Base-by-base conservation (phyloP, 1,140 invertebrate genomes). In the Monochamus saltuarius region DNA sequence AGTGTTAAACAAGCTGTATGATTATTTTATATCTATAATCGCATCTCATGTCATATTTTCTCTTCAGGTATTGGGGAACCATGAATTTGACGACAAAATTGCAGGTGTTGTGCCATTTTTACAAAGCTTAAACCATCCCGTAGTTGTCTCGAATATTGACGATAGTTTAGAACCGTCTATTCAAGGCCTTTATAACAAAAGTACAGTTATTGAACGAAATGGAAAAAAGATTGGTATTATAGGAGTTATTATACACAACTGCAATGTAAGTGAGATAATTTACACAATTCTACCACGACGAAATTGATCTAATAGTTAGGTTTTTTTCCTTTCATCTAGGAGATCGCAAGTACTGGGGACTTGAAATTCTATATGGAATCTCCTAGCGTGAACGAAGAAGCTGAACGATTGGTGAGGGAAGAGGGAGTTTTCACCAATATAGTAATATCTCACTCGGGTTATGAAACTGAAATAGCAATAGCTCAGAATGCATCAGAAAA, bases 61-160 rank as follows among this genome's bases (percentile, higher is more conserved):
- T n/a, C n/a, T 72, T 38, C 64, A 92, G 91, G 87, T 89, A 0
- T 71, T 95, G 10, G 93, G 93, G 6, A 95, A 95, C 73, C 93
- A 95, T 68, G 93, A 95, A 72, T 95, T 95, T 72, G 92, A 95
- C 68, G 83, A 91, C 68, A 85, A 84, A 0, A 79, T 94, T 1
- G 82, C 78, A 1, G 91, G 90, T 0, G 66, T 94, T 0, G 80
- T 89, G 0, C 89, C 89, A 0, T 94, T 92, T 73, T 66, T 94
- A 9, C 72, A 84, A 66, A 77, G 75, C 6, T 69, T 91, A 6
- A 77, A 85, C 1, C 82, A 85, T 0, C 85, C 86, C 0, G 82
- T 93, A 62, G 71, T 94, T 1, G 86, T 86, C 4, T 83, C 87
- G 38, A 95, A 95, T 70, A 87, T 95, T 51, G 87, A 94, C 69